Conservation (phyloP, 2,888 invertebrate genomes). For the Anorthoa munda region DNA sequence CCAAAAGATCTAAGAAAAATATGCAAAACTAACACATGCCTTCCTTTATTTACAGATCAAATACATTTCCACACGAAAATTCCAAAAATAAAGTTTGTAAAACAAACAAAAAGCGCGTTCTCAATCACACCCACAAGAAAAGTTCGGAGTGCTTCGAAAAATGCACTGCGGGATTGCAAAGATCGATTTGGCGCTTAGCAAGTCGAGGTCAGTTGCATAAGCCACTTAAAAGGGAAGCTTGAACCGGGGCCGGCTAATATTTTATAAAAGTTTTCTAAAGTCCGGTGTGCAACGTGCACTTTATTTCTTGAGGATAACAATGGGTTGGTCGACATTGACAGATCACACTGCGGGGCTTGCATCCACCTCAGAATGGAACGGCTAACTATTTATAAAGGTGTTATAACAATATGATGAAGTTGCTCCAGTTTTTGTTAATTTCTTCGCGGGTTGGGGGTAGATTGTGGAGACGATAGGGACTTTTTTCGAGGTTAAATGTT, state of each 20-base stretch:
- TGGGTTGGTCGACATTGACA: slow-evolving; percentile 82
- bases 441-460: background rate
- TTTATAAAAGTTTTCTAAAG: slow-evolving; percentile 80
- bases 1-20: slow-evolving; percentile 59
- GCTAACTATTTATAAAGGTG: slow-evolving; percentile 60
- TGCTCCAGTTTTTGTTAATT: slow-evolving; percentile 51
- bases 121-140: slow-evolving; percentile 54
- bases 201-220: slow-evolving; percentile 67
- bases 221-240: slow-evolving; percentile 67
- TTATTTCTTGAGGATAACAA: slow-evolving; percentile 84
- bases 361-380: slow-evolving; percentile 52
- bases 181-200: slow-evolving; percentile 69
- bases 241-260: slow-evolving; percentile 72
- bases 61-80: slow-evolving; percentile 19
- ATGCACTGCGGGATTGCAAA: slow-evolving; percentile 62
- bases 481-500: background rate
- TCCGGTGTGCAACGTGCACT: slow-evolving; percentile 77
- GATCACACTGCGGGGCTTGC: slow-evolving; percentile 71
- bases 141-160: slow-evolving; percentile 66
- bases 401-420: slow-evolving; percentile 61
- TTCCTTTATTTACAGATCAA: slow-evolving; percentile 41
- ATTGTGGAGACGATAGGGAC: background rate
- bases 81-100: slow-evolving; percentile 52
- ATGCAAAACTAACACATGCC: slow-evolving; percentile 34
- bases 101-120: slow-evolving; percentile 51